Evolutionary conservation across 1,140 invertebrate species (phyloP).

Genomic region (Psilanteris sp.): DNA sequence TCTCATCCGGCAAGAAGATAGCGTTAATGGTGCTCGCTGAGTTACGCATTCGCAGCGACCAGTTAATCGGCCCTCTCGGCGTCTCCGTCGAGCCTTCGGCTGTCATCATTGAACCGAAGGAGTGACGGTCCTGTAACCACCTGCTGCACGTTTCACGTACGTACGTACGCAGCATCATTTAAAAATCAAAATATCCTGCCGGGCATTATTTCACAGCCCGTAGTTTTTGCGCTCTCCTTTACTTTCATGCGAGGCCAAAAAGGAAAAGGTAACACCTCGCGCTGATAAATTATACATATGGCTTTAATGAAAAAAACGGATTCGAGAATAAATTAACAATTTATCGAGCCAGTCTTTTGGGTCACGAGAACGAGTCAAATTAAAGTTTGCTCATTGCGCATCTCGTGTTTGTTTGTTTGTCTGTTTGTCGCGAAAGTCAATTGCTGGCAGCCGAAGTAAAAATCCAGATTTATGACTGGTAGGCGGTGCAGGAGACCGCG

Average conservation of each 20-base stretch:
- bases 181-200: conserved; percentile 69
- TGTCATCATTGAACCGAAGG: conserved; percentile 58
- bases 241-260: neutral
- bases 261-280: conserved; percentile 9
- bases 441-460: conserved; percentile 66
- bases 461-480: conserved; percentile 74
- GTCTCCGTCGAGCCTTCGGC: conserved; percentile 48
- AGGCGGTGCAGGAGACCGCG: conserved; percentile 64
- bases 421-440: conserved; percentile 68
- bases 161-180: conserved; percentile 40
- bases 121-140: conserved; percentile 67
- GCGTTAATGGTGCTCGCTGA: conserved; percentile 73
- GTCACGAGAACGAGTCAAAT: conserved; percentile 64
- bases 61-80: conserved; percentile 65
- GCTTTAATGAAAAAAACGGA: neutral
- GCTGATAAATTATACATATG: conserved; percentile 28
- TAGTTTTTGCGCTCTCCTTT: conserved; percentile 26
- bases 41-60: conserved; percentile 71
- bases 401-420: conserved; percentile 21
- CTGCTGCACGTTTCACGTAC: conserved; percentile 70
- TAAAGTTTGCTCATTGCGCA: conserved; percentile 51
- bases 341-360: conserved; percentile 11
- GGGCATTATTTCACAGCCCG: conserved; percentile 33
- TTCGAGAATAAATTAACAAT: conserved; percentile 22
- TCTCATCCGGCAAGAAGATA: conserved; percentile 63